Evolutionary conservation across 2,113 vertebrate species (phyloP).

Genomic region (Strix uralensis): DNA sequence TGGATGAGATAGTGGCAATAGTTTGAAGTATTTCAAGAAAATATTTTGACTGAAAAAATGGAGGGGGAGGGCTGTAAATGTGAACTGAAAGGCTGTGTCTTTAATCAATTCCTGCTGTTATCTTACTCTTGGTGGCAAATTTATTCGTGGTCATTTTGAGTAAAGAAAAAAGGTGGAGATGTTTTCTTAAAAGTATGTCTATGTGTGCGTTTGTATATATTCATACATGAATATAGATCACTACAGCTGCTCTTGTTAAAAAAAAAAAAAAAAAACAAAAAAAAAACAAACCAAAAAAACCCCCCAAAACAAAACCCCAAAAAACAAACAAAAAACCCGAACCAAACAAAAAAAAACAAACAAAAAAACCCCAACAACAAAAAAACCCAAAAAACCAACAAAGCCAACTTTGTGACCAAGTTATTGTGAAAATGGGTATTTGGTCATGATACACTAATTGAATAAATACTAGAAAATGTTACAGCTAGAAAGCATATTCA

Average conservation of each 20-base stretch:
- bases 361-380: neutral
- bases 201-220: neutral
- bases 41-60: neutral
- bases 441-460: neutral
- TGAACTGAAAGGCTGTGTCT: neutral
- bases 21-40: neutral
- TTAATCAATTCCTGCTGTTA: neutral
- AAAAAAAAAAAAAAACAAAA: neutral
- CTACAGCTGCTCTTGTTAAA: neutral
- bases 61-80: neutral
- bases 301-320: neutral
- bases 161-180: neutral
- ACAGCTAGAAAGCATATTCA: neutral
- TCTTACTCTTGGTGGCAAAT: neutral
- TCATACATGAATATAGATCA: no score
- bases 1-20: neutral
- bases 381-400: neutral
- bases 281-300: neutral
- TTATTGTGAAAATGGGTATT: neutral
- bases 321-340: neutral
- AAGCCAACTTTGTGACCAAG: neutral
- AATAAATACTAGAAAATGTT: neutral
- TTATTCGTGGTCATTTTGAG: neutral
- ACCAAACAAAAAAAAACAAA: neutral
- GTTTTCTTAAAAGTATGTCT: neutral